Percentiles rank a stretch among this genome's conserved stretches.
phyloP scores from a whole-genome alignment of 2,888 invertebrate genomes.

The Ennomos quercinarius region DNA sequence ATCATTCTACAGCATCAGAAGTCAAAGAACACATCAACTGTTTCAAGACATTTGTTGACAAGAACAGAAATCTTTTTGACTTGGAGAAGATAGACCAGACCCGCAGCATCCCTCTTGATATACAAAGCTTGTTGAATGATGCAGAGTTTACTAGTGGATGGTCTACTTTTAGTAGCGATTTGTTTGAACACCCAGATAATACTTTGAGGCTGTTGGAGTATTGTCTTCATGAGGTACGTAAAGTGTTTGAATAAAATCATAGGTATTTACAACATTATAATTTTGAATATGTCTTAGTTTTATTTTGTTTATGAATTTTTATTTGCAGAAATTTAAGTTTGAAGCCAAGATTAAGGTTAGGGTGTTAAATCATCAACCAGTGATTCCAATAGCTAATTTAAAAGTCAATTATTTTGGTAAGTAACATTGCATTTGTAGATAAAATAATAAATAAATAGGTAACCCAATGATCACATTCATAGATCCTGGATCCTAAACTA shows the following conservation, averaged over 20 bases:
- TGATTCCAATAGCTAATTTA: slow-evolving; percentile 88
- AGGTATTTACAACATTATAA: too few relatives aligned
- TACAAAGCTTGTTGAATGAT: slow-evolving; percentile 84
- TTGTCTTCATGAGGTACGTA: slow-evolving; percentile 90
- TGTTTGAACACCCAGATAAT: slow-evolving; percentile 88
- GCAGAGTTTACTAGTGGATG: slow-evolving; percentile 85
- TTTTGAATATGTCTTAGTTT: not conserved
- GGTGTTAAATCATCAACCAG: slow-evolving; percentile 85
- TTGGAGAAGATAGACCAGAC: slow-evolving; percentile 85
- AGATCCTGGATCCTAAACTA: too few relatives aligned
- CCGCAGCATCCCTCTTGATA: slow-evolving; percentile 85
- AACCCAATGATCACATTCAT: too few relatives aligned
- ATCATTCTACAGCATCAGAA: slow-evolving; percentile 62
- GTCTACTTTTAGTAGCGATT: slow-evolving; percentile 87
- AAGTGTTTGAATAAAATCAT: too few relatives aligned
- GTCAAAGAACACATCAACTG: slow-evolving; percentile 52
- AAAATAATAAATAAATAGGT: too few relatives aligned
- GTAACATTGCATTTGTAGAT: slow-evolving; percentile 31
- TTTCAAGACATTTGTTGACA: slow-evolving; percentile 66
- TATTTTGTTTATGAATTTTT: not conserved
- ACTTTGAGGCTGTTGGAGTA: slow-evolving; percentile 90
- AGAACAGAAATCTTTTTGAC: slow-evolving; percentile 76
- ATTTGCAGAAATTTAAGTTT: slow-evolving; percentile 71
- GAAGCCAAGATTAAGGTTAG: slow-evolving; percentile 74
- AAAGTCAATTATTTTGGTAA: slow-evolving; percentile 91